Base-by-base conservation (phyloP, 2,113 vertebrate species). In the Corydoras sp. region DNA sequence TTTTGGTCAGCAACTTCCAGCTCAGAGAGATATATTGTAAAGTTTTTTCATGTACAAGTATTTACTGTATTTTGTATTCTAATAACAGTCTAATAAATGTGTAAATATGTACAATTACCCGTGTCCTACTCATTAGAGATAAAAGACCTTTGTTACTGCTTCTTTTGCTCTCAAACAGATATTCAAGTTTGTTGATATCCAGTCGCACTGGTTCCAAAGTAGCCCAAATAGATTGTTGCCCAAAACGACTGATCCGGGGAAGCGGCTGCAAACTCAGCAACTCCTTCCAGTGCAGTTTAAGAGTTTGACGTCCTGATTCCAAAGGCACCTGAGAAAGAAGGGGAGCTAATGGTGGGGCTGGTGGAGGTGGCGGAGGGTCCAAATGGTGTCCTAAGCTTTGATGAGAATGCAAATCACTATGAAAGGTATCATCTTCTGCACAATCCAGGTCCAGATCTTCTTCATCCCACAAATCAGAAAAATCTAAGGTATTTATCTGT, bases 391-490 rank as follows among this genome's bases (percentile, higher is more conserved):
- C 24, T n/a, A 56, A n/a, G 0, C 62, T 64, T 32, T 70, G 71
- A 6, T 9, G 62, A 60, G 13, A 10, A 1, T 68, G 13, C n/a
- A 0, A 29, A 54, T 53, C 54, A 12, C 51, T 9, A 10, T 43
- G 35, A 1, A 64, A 14, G 10, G 58, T 66, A 43, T 88, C 83
- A 4, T 86, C 83, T 31, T 87, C 87, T 8, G 50, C 50, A 4
- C 76, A 63, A 65, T 86, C 79, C 54, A 63, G 18, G 10, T 72
- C 80, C 4, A 80, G 68, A 64, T 84, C 89, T 35, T 90, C 89
- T 12, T 91, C 90, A 35, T 91, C 90, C 85, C 88, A 89, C n/a
- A 91, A 83, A 69, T 91, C 90, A 0, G 89, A 88, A 74, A 91
- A 91, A 53, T 90, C 89, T 59, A 91, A 81, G 24, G 86, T 65